Percentiles rank a stretch among this genome's conserved stretches.
These are phyloP conservation scores for Netelia melanura DNA, from an alignment of 2,888 invertebrate genomes.

Conservation along the genomic window DNA sequence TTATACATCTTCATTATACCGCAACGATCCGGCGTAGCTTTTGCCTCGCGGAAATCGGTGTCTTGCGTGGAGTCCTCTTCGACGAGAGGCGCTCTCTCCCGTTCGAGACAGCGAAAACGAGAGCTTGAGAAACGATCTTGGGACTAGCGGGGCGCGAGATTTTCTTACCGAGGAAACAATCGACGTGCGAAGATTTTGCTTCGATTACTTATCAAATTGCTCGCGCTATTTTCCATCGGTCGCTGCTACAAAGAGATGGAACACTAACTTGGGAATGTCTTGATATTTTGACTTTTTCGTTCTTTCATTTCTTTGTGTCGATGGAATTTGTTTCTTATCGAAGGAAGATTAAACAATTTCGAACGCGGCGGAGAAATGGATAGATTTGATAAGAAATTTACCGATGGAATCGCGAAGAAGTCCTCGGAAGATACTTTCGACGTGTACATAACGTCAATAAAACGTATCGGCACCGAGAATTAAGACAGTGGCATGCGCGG, in stretches of 20 bases:
- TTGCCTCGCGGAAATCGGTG: constrained; percentile 29
- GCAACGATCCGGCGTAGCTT: constrained; percentile 67
- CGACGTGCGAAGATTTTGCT: not conserved
- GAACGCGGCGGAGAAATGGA: too few relatives aligned
- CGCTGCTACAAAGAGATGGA: not conserved
- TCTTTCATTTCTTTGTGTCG: too few relatives aligned
- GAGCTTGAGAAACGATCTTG: constrained; percentile 27
- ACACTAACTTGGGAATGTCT: not conserved
- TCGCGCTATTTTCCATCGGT: not conserved
- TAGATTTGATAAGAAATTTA: too few relatives aligned
- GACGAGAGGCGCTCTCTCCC: constrained; percentile 54
- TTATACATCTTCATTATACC: constrained; percentile 82
- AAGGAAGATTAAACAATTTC: too few relatives aligned
- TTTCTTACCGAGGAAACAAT: not conserved
- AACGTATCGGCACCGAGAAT: constrained; percentile 30
- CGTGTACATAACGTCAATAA: constrained; percentile 4
- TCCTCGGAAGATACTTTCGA: too few relatives aligned
- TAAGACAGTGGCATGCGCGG: not conserved
- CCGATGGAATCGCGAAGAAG: too few relatives aligned
- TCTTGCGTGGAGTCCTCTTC: not conserved
- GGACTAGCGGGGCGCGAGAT: not conserved
- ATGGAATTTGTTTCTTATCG: too few relatives aligned
- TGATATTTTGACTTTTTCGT: too few relatives aligned
- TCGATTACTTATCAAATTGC: constrained; percentile 40
- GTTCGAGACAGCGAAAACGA: constrained; percentile 64